Evolutionary conservation across 2,888 invertebrate species (phyloP), one percentile per base, ranked within the genome.

Genomic region (Agriopis aurantiaria): DNA sequence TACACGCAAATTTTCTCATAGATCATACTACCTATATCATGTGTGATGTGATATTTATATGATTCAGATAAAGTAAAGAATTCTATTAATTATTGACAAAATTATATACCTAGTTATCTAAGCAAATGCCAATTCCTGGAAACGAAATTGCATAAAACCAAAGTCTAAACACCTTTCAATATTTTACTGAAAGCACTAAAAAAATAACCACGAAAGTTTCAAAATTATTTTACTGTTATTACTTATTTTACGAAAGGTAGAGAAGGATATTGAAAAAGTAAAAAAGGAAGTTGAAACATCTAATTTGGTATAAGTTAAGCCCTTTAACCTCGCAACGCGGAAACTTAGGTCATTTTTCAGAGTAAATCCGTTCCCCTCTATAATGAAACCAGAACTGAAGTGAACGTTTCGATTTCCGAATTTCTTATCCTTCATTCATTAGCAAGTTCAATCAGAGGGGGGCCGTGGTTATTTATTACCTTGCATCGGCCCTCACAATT

Each of bases 401-500:
- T 75, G 80, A 80, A 84, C 81, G 85, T 86, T 89, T 87, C 91
- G 90, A 92, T 92, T 90, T 90, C 85, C 87, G 87, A 85, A 90
- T 91, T 91, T 90, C 91, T 92, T 92, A 91, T 92, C 89, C 91
- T 90, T 89, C 92, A 88, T 92, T 93, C 92, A 94, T 94, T 94
- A 94, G 91, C 92, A 91, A 93, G 93, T 93, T 94, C 94, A 93
- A 94, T 93, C 93, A 93, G 91, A 87, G 87, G 87, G 86, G 89
- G 84, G 65, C 45, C 90, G 92, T 75, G 92, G 93, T 93, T 92
- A 94, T 94, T 93, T 94, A 94, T 94, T 91, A 88, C 90, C 90
- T 87, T 86, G 85, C 91, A 92, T 90, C 91, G 86, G 89, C 92
- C 92, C 91, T 88, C 85, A 91, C 93, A 93, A 93, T 94, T 92